Evolutionary conservation across 2,888 invertebrate genomes (phyloP).

Genomic region (Leptinotarsa haldemani): DNA sequence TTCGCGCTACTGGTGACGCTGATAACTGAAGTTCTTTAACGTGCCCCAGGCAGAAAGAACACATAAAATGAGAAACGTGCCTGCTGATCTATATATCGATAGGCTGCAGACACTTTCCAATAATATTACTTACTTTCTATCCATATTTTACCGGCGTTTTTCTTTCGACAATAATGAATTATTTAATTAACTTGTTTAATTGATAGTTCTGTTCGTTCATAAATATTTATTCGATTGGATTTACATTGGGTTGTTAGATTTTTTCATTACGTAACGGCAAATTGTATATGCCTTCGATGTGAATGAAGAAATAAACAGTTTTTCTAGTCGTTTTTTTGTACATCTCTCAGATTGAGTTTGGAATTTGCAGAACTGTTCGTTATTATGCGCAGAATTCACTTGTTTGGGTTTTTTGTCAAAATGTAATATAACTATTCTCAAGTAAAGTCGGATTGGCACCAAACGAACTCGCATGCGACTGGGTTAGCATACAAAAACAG

Average conservation of each 20-base stretch:
- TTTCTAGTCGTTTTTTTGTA: not conserved
- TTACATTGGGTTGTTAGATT: slow-evolving; percentile 7
- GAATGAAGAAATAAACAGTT: not conserved
- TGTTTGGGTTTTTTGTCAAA: no score
- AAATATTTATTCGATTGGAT: slow-evolving; percentile 12
- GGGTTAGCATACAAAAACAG: no score
- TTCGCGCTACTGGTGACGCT: not conserved
- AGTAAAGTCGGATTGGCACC: no score
- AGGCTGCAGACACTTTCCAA: slow-evolving; percentile 51
- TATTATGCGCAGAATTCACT: no score
- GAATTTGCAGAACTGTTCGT: no score
- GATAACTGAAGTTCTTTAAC: slow-evolving; percentile 4
- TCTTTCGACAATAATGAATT: slow-evolving; percentile 24
- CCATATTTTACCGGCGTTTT: slow-evolving; percentile 43
- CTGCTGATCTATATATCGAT: slow-evolving; percentile 35
- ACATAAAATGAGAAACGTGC: slow-evolving; percentile 36
- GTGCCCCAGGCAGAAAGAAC: not conserved
- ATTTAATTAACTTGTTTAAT: slow-evolving; percentile 33
- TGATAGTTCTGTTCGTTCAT: slow-evolving; percentile 28
- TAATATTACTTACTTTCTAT: slow-evolving; percentile 50
- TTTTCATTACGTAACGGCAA: slow-evolving; percentile 14
- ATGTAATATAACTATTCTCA: no score
- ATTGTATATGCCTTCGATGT: not conserved
- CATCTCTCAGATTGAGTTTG: not conserved
- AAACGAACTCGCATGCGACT: no score